Evolutionary conservation across 1,140 invertebrate genomes (phyloP), one percentile per base, ranked within the genome.

Genomic region (Cecropterus lyciades): DNA sequence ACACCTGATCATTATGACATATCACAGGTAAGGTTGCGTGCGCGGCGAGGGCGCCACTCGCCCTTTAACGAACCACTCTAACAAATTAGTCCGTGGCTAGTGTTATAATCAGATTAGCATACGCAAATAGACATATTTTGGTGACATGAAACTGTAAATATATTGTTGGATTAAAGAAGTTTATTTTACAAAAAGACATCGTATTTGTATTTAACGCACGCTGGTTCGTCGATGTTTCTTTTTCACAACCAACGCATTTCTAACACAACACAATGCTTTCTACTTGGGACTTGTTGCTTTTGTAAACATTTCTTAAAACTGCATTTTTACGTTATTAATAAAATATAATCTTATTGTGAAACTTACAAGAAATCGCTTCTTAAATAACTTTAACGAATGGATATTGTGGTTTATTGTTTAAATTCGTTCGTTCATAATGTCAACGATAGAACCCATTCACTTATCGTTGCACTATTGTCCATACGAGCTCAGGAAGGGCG

Each of bases 31-130:
- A 10, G 46, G 46, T 49, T 24, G 46, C 46, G 46, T 49, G 46
- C 11, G 48, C 48, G 48, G 56, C 24, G 43, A 48, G 27, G 59
- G 27, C 30, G 27, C 24, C 46, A 20, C 59, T 13, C 30, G 27
- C 16, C 53, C 14, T 40, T 62, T 60, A 60, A 60, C 43, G 27
- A 33, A 15, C 45, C 43, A 49, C 45, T 62, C 48, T 51, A 52
- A 33, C 49, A 14, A 33, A 52, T 52, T 52, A 14, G 24, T 8
- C 27, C 24, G 17, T 1, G 3, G 10, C 17, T 10, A 14, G 24
- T 7, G 24, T 33, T 52, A 52, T 52, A 52, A 52, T 52, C 33
- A 52, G 49, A 52, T 52, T 52, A 52, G 49, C 49, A 33, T 33
- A 52, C 14, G 9, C 49, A 52, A 52, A 52, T 52, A 51, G 3